Conservation (phyloP, 1,140 invertebrate genomes). For the Bombus huntii region DNA sequence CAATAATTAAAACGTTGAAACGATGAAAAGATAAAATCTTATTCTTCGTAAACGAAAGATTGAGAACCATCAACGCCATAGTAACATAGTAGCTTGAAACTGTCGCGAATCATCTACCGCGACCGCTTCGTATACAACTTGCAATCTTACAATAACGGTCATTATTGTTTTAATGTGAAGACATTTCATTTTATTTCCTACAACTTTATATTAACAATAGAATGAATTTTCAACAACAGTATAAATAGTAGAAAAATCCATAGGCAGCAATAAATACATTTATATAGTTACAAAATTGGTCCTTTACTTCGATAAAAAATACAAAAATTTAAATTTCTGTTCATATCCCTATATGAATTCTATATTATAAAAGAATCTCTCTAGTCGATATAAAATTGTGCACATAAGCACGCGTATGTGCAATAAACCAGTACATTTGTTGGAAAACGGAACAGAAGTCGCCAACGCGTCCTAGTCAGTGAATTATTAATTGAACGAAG, state of each 20-base stretch:
- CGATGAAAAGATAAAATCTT: background rate
- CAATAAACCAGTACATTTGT: background rate
- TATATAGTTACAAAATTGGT: background rate
- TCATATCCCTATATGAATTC: background rate
- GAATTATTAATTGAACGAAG: constrained; percentile 22
- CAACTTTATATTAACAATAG: background rate
- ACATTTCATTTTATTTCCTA: background rate
- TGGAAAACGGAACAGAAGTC: constrained; percentile 8
- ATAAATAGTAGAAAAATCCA: background rate
- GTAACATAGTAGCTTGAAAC: constrained; percentile 13
- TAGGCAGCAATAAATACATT: background rate
- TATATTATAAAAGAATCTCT: background rate
- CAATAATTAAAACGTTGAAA: background rate
- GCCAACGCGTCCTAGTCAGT: background rate
- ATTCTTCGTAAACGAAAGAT: background rate
- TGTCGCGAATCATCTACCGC: constrained; percentile 1
- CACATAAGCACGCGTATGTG: no score
- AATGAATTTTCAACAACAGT: background rate
- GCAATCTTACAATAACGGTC: background rate
- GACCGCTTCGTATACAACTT: background rate
- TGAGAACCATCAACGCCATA: constrained; percentile 5
- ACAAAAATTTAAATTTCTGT: background rate
- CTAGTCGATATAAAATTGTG: no score
- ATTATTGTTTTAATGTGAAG: background rate
- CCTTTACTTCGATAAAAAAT: background rate